These are phyloP conservation scores for Meloidogyne floridensis DNA, from an alignment of 1,140 invertebrate species.

Conservation along the genomic window DNA sequence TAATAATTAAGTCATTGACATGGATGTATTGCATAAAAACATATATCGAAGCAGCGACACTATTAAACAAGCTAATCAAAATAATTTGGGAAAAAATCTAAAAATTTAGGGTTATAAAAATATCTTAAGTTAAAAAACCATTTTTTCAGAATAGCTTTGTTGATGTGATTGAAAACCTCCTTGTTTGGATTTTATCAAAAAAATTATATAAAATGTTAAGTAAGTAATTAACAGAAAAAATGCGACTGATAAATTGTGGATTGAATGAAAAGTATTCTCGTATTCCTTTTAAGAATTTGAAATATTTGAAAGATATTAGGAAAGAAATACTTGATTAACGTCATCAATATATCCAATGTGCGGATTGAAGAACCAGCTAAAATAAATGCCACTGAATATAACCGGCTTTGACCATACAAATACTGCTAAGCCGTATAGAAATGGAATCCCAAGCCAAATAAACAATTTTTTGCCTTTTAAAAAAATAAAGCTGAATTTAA, in stretches of 20 bases:
- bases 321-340: no score
- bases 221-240: not conserved
- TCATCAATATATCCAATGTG: slow-evolving; percentile 30
- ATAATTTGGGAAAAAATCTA: slow-evolving; percentile 35
- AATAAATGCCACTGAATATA: slow-evolving; percentile 23
- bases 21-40: slow-evolving; percentile 26
- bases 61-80: slow-evolving; percentile 35
- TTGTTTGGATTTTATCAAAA: not conserved
- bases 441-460: not conserved
- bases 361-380: slow-evolving; percentile 24
- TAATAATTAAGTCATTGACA: slow-evolving; percentile 29
- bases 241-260: not conserved
- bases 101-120: not conserved
- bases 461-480: slow-evolving; percentile 1
- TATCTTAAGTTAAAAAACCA: not conserved
- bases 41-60: slow-evolving; percentile 17
- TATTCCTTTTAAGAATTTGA: no score
- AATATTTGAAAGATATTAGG: no score
- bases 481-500: not conserved
- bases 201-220: not conserved
- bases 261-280: no score
- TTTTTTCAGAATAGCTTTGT: not conserved
- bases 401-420: not conserved
- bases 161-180: not conserved
- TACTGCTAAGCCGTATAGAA: slow-evolving; percentile 16